phyloP scores from a whole-genome alignment of 2,888 invertebrate species.

The Herminia tarsipennalis region DNA sequence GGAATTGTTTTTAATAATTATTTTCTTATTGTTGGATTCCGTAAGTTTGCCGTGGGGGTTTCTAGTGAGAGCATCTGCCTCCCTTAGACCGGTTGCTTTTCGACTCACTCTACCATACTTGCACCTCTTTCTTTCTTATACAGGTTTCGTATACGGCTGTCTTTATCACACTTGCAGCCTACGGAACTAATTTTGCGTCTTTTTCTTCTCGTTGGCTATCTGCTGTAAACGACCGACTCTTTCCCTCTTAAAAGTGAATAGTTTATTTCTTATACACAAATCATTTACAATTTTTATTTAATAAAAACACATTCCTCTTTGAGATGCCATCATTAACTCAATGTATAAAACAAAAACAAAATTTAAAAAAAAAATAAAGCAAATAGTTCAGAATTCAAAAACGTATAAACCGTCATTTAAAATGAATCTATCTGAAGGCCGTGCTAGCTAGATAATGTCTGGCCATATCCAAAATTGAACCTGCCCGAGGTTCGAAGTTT shows the following conservation, averaged over 20 bases:
- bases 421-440: conserved; percentile 50
- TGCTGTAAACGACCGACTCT: conserved; percentile 62
- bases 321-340: background rate
- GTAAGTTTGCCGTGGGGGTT: conserved; percentile 77
- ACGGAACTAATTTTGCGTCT: conserved; percentile 79
- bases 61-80: conserved; percentile 78
- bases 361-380: too few species aligned
- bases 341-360: background rate
- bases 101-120: conserved; percentile 59
- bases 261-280: conserved; percentile 52
- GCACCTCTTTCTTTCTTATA: conserved; percentile 58
- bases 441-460: conserved; percentile 61
- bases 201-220: conserved; percentile 75
- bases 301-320: too few species aligned
- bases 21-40: conserved; percentile 78
- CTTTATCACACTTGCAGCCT: conserved; percentile 63
- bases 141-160: conserved; percentile 37
- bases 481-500: conserved; percentile 59
- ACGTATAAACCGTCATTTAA: conserved; percentile 23
- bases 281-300: conserved; percentile 32
- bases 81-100: conserved; percentile 80
- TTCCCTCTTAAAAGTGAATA: conserved; percentile 50
- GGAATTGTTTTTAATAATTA: conserved; percentile 69
- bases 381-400: background rate
- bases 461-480: conserved; percentile 70